Conservation (phyloP, 23 tunicate genomes). For the Styela plicata region DNA sequence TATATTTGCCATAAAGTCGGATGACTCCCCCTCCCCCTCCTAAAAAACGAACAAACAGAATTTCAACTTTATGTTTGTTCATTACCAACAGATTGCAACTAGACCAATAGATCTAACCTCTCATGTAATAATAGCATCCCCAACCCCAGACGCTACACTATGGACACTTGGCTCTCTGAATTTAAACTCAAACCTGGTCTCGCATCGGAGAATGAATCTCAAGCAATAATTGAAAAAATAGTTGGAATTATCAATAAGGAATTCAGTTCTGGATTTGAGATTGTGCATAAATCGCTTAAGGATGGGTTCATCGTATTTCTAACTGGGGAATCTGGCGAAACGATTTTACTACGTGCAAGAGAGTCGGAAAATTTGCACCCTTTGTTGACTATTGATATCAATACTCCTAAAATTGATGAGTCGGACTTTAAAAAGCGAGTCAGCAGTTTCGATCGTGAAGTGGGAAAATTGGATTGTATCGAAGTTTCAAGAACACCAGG, state of each 20-base stretch:
- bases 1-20: too few relatives aligned
- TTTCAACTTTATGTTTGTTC: too few relatives aligned
- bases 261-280: not conserved
- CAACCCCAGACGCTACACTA: too few relatives aligned
- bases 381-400: not conserved
- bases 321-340: not conserved
- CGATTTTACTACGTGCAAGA: not conserved
- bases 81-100: too few relatives aligned
- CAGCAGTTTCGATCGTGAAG: not conserved
- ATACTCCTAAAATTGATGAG: not conserved
- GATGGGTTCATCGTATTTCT: not conserved
- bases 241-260: not conserved
- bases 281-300: not conserved
- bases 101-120: too few relatives aligned
- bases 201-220: not conserved
- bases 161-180: not conserved
- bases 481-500: not conserved
- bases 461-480: not conserved
- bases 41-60: too few relatives aligned
- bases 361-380: not conserved
- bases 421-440: not conserved
- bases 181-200: not conserved
- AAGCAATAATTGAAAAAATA: not conserved
- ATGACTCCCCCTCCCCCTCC: too few relatives aligned
- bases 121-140: too few relatives aligned